Conservation (phyloP, 2,888 invertebrate species). For the Hypercompe scribonia region DNA sequence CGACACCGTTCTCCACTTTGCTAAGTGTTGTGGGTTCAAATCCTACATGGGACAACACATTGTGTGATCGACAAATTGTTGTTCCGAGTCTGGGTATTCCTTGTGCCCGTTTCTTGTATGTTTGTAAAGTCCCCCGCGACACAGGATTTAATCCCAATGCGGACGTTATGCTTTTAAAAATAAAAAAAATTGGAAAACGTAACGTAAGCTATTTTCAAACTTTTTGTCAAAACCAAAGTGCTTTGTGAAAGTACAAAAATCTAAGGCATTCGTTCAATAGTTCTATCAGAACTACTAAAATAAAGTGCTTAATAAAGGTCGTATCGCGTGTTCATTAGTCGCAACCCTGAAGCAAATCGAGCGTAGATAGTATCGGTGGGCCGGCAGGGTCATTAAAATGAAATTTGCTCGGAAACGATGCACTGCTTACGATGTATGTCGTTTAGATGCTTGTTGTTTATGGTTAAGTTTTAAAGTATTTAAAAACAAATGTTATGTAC, state of each 20-base stretch:
- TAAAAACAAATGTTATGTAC: neutral
- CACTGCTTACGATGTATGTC: slow-evolving; percentile 43
- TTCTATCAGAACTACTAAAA: slow-evolving; percentile 31
- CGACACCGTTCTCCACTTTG: too few relatives aligned
- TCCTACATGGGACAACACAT: too few relatives aligned
- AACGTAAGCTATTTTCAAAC: neutral
- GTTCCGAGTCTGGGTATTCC: too few relatives aligned
- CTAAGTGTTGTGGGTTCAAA: too few relatives aligned
- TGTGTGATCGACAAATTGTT: too few relatives aligned
- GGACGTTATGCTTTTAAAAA: too few relatives aligned
- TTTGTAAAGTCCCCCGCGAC: too few relatives aligned
- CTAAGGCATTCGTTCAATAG: slow-evolving; percentile 20
- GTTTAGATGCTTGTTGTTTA: slow-evolving; percentile 24
- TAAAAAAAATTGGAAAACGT: neutral
- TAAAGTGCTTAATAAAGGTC: slow-evolving; percentile 45
- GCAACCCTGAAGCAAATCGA: slow-evolving; percentile 72
- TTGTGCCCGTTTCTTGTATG: too few relatives aligned
- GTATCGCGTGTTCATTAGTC: slow-evolving; percentile 41
- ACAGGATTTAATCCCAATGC: too few relatives aligned
- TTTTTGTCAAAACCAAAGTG: neutral
- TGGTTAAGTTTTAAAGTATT: neutral
- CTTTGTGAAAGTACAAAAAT: neutral
- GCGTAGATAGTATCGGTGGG: slow-evolving; percentile 69
- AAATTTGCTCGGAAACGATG: slow-evolving; percentile 73
- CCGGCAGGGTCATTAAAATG: slow-evolving; percentile 79